Percentiles rank a stretch among this genome's conserved stretches.
phyloP scores from a whole-genome alignment of 2,113 vertebrate genomes.

The Acinonyx jubatus region DNA sequence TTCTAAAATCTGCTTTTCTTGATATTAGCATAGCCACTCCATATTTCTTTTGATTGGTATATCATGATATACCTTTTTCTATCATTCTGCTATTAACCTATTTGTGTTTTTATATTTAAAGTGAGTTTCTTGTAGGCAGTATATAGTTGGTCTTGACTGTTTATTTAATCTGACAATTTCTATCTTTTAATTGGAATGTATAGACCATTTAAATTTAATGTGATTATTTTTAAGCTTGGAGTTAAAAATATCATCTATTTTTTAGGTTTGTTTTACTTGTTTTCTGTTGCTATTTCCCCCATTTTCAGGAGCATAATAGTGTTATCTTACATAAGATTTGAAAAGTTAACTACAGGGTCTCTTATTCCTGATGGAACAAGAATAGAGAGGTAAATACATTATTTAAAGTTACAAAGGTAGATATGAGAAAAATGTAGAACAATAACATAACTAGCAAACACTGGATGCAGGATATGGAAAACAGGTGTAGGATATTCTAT shows the following conservation, averaged over 20 bases:
- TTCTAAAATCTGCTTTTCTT: not conserved
- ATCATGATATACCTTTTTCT: not conserved
- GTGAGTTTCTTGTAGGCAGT: not conserved
- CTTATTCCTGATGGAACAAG: not conserved
- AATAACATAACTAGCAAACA: not conserved
- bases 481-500: not conserved
- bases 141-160: not conserved
- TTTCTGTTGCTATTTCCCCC: not conserved
- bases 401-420: not conserved
- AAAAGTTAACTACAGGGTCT: not conserved
- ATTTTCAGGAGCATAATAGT: not conserved
- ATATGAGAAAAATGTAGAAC: not conserved
- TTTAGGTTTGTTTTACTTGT: not conserved
- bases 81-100: not conserved
- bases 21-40: not conserved
- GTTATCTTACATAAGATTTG: not conserved
- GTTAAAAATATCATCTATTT: not conserved
- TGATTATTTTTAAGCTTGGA: not conserved
- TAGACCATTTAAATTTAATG: not conserved
- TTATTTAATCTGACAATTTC: not conserved
- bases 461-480: not conserved
- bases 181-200: not conserved
- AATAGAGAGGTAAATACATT: not conserved
- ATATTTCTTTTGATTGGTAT: not conserved
- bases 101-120: not conserved